Conservation (phyloP, 2,888 invertebrate species). For the Cephalotes varians region DNA sequence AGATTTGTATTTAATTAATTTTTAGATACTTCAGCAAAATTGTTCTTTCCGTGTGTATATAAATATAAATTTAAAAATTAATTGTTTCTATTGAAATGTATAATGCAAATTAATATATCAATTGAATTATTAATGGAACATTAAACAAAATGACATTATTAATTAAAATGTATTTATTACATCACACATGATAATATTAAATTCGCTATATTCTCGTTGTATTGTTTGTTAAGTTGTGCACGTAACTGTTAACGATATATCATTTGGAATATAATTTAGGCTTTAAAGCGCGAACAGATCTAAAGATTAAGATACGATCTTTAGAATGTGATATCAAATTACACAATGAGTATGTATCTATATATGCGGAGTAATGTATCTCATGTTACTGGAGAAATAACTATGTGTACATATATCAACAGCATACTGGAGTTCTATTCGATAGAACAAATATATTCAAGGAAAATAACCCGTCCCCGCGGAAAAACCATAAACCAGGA, state of each 20-base stretch:
- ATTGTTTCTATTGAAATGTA: neutral
- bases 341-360: neutral
- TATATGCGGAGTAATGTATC: neutral
- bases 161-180: conserved; percentile 18
- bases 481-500: conserved; percentile 11
- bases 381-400: conserved; percentile 1
- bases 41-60: too few species aligned
- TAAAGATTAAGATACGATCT: conserved; percentile 22
- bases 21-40: too few species aligned
- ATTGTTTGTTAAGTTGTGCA: neutral
- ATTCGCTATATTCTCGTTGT: neutral
- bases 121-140: conserved; percentile 7
- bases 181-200: conserved; percentile 1
- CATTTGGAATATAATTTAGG: neutral
- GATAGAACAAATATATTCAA: conserved; percentile 43
- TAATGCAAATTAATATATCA: conserved; percentile 2
- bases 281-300: neutral
- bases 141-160: neutral
- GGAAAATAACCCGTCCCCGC: conserved; percentile 37
- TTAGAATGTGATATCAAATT: neutral
- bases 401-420: conserved; percentile 37
- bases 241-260: neutral
- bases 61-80: neutral
- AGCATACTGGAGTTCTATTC: conserved; percentile 34
- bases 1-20: too few species aligned